Evolutionary conservation across 2,797 vertebrate genomes (phyloP).

Genomic region (Dicrostonyx torquatus): DNA sequence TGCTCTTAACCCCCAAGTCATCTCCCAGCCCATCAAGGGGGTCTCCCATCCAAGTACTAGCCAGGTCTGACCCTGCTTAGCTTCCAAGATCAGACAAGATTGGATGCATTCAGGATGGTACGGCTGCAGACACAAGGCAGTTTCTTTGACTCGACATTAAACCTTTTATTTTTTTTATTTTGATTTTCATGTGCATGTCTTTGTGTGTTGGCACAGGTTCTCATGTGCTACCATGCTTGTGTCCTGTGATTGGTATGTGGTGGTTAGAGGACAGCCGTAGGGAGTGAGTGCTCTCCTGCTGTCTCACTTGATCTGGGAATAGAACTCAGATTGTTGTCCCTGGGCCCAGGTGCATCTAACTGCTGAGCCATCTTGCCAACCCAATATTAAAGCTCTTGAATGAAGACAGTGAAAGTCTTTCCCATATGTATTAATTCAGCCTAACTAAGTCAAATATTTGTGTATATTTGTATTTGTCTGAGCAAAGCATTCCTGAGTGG

Average conservation of each 20-base stretch:
- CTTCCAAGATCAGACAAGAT: too few species aligned
- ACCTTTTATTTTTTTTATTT: background rate
- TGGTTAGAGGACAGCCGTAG: background rate
- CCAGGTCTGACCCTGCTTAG: too few species aligned
- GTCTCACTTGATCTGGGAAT: background rate
- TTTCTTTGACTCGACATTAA: conserved; percentile 6
- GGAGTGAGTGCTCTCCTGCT: background rate
- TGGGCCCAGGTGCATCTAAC: background rate
- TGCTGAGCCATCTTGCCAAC: background rate
- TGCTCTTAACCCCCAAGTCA: too few species aligned
- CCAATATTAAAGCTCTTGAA: background rate
- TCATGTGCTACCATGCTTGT: background rate
- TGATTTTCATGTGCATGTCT: background rate
- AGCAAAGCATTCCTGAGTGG: too few species aligned
- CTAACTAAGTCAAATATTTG: background rate
- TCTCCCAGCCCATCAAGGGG: too few species aligned
- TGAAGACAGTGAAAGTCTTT: background rate
- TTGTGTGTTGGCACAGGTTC: background rate
- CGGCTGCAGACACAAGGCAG: background rate
- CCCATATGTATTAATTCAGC: background rate
- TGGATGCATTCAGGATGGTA: too few species aligned
- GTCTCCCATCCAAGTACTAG: too few species aligned
- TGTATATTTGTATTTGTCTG: background rate
- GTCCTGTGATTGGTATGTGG: background rate
- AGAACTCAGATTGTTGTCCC: background rate